Conservation (phyloP, 2,113 vertebrate genomes). For the Rhodinocichla rosea region DNA sequence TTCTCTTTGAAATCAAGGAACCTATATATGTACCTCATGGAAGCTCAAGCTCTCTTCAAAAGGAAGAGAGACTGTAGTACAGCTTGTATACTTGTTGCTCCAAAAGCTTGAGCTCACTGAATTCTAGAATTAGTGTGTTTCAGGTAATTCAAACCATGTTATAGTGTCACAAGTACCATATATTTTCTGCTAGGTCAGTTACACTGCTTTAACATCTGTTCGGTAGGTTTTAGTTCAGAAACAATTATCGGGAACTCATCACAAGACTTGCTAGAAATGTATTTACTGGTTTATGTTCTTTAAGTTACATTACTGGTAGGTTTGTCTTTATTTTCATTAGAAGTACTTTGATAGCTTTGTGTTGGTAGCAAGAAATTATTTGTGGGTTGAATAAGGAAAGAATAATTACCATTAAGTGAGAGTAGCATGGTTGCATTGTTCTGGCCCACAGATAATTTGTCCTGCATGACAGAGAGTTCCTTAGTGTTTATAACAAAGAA, state of each 20-base stretch:
- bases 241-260: not conserved
- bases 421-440: not conserved
- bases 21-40: not conserved
- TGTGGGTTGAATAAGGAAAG: not conserved
- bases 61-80: not conserved
- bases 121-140: not conserved
- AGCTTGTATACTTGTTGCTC: not conserved
- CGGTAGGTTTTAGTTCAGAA: not conserved
- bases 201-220: not conserved
- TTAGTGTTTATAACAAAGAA: not conserved
- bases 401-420: constrained; percentile 1
- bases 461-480: not conserved
- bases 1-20: not conserved
- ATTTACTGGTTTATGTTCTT: not conserved
- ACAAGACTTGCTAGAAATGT: not conserved
- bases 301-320: not conserved
- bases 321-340: not conserved
- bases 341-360: not conserved
- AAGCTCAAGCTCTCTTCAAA: not conserved
- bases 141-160: not conserved
- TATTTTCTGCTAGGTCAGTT: not conserved
- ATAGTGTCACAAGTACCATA: not conserved
- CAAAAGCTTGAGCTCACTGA: not conserved
- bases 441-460: not conserved
- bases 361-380: constrained; percentile 20